Conservation (phyloP, 2,888 invertebrate species). For the Acanthosepion pharaonis region DNA sequence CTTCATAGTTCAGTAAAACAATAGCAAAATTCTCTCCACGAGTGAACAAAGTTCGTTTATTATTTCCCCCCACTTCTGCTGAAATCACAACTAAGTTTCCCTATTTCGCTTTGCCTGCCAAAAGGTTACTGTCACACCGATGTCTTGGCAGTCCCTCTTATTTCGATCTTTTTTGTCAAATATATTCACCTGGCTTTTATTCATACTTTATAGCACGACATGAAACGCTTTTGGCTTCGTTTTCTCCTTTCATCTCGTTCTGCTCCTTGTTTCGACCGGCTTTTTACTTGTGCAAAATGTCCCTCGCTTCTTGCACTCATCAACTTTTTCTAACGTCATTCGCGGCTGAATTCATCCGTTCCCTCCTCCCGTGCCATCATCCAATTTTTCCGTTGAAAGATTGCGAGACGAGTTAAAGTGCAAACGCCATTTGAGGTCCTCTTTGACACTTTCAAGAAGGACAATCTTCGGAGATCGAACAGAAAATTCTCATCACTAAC, state of each 20-base stretch:
- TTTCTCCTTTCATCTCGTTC: neutral
- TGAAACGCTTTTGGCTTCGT: neutral
- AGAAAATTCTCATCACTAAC: neutral
- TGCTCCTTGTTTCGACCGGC: neutral
- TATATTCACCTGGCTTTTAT: neutral
- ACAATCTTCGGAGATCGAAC: neutral
- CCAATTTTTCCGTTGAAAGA: constrained; percentile 5
- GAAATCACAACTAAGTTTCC: too few species aligned
- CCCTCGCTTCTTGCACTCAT: neutral
- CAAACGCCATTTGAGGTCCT: neutral
- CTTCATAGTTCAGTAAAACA: neutral
- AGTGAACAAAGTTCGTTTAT: too few species aligned
- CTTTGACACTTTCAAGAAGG: neutral
- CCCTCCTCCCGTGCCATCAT: neutral
- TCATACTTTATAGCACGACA: neutral
- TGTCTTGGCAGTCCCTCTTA: neutral
- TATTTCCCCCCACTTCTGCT: too few species aligned
- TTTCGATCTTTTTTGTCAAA: neutral
- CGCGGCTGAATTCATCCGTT: neutral
- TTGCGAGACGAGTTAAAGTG: neutral
- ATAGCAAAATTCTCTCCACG: neutral
- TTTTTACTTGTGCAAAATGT: neutral
- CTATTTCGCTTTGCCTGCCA: too few species aligned
- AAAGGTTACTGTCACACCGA: neutral
- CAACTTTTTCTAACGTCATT: neutral